Percentiles rank a stretch among this genome's conserved stretches.
Evolutionary conservation across 1,140 invertebrate genomes (phyloP).

Genomic region (Penaeus japonicus): DNA sequence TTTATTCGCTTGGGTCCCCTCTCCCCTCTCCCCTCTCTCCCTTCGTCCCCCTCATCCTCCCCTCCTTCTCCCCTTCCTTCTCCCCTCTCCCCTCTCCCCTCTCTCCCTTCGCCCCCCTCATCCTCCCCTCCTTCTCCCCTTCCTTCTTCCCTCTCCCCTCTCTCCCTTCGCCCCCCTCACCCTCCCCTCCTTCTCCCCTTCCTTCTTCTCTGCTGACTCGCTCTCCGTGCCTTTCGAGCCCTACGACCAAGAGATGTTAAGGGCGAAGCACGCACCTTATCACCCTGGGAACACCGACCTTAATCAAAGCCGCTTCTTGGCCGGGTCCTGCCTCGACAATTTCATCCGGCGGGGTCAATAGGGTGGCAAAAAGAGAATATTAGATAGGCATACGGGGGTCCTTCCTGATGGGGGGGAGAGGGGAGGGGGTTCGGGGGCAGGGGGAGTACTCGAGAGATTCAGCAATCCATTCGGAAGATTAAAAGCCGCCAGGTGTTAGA

Average conservation of each 20-base stretch:
- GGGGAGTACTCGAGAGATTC: too few species aligned
- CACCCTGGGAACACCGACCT: too few species aligned
- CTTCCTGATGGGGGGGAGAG: neutral
- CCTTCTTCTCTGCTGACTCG: neutral
- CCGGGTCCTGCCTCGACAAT: neutral
- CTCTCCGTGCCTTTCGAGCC: neutral
- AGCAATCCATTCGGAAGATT: too few species aligned
- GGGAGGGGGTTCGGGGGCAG: neutral
- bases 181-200: neutral
- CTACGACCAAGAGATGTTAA: neutral
- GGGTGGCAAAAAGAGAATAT: too few species aligned
- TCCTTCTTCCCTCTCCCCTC: neutral
- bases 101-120: neutral
- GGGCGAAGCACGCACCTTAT: neutral
- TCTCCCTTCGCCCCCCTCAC: neutral
- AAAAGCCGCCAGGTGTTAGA: too few species aligned
- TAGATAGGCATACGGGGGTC: neutral
- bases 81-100: neutral
- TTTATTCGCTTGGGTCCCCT: neutral
- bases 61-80: neutral
- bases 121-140: neutral
- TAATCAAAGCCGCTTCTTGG: neutral
- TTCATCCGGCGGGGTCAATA: neutral
- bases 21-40: neutral
- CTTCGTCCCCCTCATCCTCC: neutral